Percentiles rank a stretch among this genome's conserved stretches.
phyloP scores from a whole-genome alignment of 2,888 invertebrate genomes.

The Caenorhabditis panamensis region DNA sequence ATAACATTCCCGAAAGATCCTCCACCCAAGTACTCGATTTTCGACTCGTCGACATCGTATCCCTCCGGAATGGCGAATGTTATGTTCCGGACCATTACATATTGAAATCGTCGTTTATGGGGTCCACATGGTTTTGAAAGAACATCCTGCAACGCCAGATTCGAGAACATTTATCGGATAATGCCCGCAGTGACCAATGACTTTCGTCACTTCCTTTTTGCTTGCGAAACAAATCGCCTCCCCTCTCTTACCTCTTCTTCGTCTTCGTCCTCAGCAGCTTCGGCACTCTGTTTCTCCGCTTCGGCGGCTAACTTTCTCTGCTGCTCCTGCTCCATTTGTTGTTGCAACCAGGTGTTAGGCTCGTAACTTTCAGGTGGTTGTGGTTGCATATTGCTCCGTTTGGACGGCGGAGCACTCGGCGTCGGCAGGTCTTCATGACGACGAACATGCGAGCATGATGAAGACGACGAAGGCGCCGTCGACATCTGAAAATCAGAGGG shows the following conservation, averaged over 20 bases:
- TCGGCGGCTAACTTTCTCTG: conserved; percentile 41
- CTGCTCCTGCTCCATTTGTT: conserved; percentile 44
- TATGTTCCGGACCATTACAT: conserved; percentile 67
- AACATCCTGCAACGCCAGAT: conserved; percentile 29
- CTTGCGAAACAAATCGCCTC: conserved; percentile 21
- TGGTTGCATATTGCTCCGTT: conserved; percentile 42
- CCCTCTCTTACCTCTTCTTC: conserved; percentile 39
- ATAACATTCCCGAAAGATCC: conserved; percentile 79
- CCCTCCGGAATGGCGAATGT: conserved; percentile 72
- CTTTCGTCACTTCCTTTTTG: conserved; percentile 19
- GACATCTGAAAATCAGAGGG: conserved; percentile 30
- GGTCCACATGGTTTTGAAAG: conserved; percentile 45
- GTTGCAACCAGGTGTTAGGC: conserved; percentile 48
- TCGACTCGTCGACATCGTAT: conserved; percentile 53
- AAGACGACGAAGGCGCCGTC: conserved; percentile 36
- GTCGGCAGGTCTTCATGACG: conserved; percentile 52
- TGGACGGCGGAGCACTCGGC: conserved; percentile 51
- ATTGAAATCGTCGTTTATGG: conserved; percentile 54
- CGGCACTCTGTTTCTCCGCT: conserved; percentile 29
- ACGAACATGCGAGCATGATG: conserved; percentile 39
- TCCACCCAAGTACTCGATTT: conserved; percentile 73
- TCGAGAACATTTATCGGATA: neutral
- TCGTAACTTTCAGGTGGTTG: conserved; percentile 43
- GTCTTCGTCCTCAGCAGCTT: conserved; percentile 2
- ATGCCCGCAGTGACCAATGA: neutral